A percentile compares a stretch with the other conserved stretches of the same genome.
Evolutionary conservation across 2,888 invertebrate genomes (phyloP).

Genomic region (Synanthedon formicaeformis): DNA sequence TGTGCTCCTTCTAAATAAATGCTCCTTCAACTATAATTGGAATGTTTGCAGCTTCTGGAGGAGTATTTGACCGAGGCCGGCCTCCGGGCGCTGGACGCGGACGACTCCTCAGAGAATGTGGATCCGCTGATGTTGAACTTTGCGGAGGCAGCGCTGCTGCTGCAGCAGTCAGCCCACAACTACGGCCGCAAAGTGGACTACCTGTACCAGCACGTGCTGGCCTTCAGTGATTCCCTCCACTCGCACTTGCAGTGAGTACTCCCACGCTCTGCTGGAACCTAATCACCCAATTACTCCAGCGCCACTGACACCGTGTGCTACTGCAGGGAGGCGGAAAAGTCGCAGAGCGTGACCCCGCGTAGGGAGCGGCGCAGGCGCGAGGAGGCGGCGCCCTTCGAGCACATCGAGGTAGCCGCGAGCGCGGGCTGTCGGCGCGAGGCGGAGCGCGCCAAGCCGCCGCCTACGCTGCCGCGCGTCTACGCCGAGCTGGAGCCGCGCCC

Average conservation of each 20-base stretch:
- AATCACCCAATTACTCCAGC: neutral
- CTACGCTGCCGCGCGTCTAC: conserved; percentile 50
- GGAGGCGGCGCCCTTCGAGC: conserved; percentile 14
- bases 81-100: conserved; percentile 37
- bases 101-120: conserved; percentile 10
- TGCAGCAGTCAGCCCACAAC: conserved; percentile 79
- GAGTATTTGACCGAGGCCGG: conserved; percentile 68
- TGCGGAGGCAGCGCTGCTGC: conserved; percentile 80
- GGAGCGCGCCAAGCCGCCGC: conserved; percentile 33
- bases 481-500: conserved; percentile 53
- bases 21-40: too few relatives aligned
- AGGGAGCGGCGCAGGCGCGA: conserved; percentile 11
- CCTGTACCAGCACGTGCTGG: conserved; percentile 51
- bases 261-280: neutral
- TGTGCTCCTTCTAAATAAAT: too few relatives aligned
- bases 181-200: conserved; percentile 82
- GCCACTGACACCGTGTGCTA: neutral
- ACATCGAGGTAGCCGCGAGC: conserved; percentile 17
- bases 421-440: conserved; percentile 17
- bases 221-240: conserved; percentile 42
- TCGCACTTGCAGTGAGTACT: conserved; percentile 24
- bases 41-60: conserved; percentile 59
- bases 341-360: neutral
- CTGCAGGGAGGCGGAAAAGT: too few relatives aligned
- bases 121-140: conserved; percentile 67